Conservation (phyloP, 1,140 invertebrate genomes). For the Drosophila tani region DNA sequence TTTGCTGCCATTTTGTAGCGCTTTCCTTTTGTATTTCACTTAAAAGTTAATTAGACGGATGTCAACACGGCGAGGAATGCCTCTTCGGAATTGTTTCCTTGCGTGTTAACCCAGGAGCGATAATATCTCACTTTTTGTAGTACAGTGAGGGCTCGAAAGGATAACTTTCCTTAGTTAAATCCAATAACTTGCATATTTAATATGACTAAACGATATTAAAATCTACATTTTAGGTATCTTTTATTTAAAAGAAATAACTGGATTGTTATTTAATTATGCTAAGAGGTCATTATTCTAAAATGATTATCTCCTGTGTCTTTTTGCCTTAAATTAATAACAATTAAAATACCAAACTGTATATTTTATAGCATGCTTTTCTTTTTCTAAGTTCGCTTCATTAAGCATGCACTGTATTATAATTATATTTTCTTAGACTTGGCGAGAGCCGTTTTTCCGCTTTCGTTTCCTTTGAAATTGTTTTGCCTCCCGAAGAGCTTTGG, state of each 20-base stretch:
- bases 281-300: no score
- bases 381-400: neutral
- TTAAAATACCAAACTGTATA: no score
- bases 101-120: conserved; percentile 20
- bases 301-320: neutral
- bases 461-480: conserved; percentile 28
- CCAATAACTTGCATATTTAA: no score
- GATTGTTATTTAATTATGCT: no score
- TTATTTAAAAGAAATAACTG: no score
- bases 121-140: conserved; percentile 27
- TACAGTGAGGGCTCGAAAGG: neutral
- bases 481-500: conserved; percentile 6
- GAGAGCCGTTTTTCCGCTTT: conserved; percentile 14
- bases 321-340: no score
- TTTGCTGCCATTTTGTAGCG: conserved; percentile 23
- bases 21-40: conserved; percentile 56
- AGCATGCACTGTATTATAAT: conserved; percentile 2
- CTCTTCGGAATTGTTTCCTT: conserved; percentile 15
- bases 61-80: conserved; percentile 43
- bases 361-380: neutral
- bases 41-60: conserved; percentile 68
- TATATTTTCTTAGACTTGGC: conserved; percentile 11
- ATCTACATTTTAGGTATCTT: no score
- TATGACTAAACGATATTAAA: no score
- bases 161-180: no score